Evolutionary conservation across 2,797 vertebrate genomes (phyloP).

Genomic region (Eulemur mongoz): DNA sequence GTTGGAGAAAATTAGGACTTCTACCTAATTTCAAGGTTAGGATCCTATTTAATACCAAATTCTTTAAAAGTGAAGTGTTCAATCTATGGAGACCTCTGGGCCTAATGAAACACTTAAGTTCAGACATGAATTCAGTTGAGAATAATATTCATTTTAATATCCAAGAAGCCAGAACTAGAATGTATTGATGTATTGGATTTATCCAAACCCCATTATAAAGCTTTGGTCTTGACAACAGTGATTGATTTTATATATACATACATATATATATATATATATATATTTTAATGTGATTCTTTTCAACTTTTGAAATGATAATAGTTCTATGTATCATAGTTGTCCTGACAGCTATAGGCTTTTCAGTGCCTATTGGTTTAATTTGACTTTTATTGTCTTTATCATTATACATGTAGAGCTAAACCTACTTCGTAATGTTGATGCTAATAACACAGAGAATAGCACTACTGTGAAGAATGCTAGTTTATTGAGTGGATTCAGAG

Average conservation of each 20-base stretch:
- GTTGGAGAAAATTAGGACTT: not conserved
- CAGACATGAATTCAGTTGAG: constrained; percentile 33
- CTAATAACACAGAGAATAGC: constrained; percentile 93
- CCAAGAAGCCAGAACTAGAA: not conserved
- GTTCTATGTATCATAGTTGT: not conserved
- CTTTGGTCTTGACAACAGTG: not conserved
- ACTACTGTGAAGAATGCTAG: constrained; percentile 94
- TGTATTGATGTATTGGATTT: not conserved
- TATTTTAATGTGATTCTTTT: not conserved
- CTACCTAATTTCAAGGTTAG: not conserved
- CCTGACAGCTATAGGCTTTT: not conserved
- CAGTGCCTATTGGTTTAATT: not conserved
- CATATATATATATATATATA: not conserved
- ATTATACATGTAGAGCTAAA: constrained; percentile 90
- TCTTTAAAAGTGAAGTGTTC: not conserved
- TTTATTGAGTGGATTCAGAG: constrained; percentile 94
- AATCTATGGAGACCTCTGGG: not conserved
- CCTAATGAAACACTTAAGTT: constrained; percentile 38
- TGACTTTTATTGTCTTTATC: not conserved
- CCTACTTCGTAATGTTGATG: constrained; percentile 96
- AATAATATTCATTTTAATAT: constrained; percentile 40
- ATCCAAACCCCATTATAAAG: constrained; percentile 36
- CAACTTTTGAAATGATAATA: not conserved
- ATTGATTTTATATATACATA: not conserved
- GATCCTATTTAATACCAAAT: not conserved